A percentile compares a stretch with the other conserved stretches of the same genome.
These are phyloP conservation scores for Rattus norvegicus DNA, from an alignment of 2,113 vertebrate genomes.

Conservation along the genomic window DNA sequence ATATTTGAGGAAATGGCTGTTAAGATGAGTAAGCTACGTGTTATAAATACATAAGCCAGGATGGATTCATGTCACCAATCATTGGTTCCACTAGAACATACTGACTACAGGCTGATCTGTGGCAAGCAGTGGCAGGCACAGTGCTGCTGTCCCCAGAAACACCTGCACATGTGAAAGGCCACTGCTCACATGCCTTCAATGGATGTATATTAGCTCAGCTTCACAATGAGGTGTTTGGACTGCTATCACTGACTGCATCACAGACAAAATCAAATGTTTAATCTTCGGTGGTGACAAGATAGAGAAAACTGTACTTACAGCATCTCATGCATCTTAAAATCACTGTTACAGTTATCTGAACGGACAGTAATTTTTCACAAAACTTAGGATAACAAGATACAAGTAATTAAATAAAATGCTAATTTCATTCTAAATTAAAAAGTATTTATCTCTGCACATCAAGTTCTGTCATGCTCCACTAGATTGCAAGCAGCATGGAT, in stretches of 20 bases:
- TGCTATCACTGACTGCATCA: background rate
- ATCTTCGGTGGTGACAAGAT: background rate
- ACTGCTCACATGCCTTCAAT: background rate
- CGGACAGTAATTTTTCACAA: background rate
- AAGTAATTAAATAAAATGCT: conserved; percentile 18
- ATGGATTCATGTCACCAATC: background rate
- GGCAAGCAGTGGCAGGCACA: background rate
- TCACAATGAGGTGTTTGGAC: background rate
- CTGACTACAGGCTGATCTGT: background rate
- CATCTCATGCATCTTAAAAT: background rate
- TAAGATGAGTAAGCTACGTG: conserved; percentile 33
- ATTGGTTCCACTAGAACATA: background rate
- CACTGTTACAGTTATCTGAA: background rate
- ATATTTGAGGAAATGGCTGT: background rate
- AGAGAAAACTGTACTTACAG: background rate
- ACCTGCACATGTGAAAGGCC: background rate
- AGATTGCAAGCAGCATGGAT: background rate
- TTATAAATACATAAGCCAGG: conserved; percentile 11
- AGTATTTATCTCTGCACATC: background rate
- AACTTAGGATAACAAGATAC: conserved; percentile 19
- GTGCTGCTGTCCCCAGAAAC: background rate
- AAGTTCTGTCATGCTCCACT: background rate
- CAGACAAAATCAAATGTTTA: background rate
- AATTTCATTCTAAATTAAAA: conserved; percentile 10
- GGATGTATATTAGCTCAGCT: too few species aligned